Percentiles rank a stretch among this genome's conserved stretches.
Conservation (phyloP, 2,797 vertebrate species). For the Liasis olivaceus region DNA sequence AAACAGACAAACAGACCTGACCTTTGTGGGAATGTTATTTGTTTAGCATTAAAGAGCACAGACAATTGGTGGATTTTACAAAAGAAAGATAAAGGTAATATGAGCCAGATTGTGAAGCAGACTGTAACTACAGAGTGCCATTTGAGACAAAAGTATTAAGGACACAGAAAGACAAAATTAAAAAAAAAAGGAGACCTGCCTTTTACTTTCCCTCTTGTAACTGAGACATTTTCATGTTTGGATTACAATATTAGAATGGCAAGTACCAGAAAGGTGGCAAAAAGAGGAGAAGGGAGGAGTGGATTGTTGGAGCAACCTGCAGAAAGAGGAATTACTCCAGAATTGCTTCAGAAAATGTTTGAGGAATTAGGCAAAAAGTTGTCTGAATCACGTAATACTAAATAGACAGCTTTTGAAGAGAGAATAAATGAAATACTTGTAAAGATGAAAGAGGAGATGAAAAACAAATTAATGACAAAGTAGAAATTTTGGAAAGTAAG, state of each 20-base stretch:
- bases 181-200: neutral
- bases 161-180: neutral
- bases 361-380: neutral
- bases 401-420: neutral
- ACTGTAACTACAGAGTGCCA: neutral
- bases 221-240: neutral
- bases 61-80: neutral
- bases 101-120: neutral
- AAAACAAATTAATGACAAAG: neutral
- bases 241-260: neutral
- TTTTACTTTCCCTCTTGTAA: neutral
- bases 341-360: neutral
- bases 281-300: neutral
- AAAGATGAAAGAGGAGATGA: neutral
- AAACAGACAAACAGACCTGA: neutral
- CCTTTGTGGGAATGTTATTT: neutral
- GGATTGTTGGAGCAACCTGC: neutral
- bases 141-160: neutral
- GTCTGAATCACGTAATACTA: neutral
- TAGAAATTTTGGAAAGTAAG: neutral
- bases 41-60: neutral
- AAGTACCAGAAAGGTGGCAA: neutral
- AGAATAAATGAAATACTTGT: neutral
- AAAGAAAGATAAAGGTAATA: neutral
- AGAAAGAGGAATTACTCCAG: neutral